Evolutionary conservation across 2,113 vertebrate genomes (phyloP).

Genomic region (Ophthalmolycus amberensis): DNA sequence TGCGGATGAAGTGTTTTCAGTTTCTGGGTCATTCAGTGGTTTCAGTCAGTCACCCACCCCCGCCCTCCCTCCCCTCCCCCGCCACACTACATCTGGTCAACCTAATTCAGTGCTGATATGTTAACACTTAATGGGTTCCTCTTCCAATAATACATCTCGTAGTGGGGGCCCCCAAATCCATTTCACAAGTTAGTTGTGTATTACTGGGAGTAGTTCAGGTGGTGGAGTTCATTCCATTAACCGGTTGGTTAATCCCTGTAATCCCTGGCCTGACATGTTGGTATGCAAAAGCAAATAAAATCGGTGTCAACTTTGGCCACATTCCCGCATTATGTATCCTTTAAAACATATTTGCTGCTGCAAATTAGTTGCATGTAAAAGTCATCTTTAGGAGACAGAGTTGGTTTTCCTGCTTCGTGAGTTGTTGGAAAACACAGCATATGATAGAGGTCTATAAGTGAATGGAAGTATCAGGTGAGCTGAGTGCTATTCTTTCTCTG

Average conservation of each 20-base stretch:
- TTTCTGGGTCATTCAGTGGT: slow-evolving; percentile 17
- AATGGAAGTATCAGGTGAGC: not conserved
- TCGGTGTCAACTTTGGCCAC: not conserved
- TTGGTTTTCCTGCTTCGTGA: not conserved
- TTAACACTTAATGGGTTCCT: not conserved
- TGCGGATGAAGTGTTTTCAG: not conserved
- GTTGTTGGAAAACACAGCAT: not conserved
- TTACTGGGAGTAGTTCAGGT: not conserved
- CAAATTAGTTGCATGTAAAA: not conserved
- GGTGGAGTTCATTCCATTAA: not conserved
- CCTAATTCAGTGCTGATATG: not conserved
- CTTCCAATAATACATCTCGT: not conserved
- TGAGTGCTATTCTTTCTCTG: not conserved
- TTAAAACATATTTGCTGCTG: not conserved
- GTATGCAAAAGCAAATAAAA: not conserved
- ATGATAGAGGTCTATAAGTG: not conserved
- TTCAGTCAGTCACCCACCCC: not conserved
- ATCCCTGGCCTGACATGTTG: not conserved
- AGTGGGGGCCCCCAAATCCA: not conserved
- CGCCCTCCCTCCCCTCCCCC: too few species aligned
- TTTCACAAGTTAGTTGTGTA: not conserved
- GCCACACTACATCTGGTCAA: not conserved
- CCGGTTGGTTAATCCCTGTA: not conserved
- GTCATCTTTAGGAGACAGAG: not conserved
- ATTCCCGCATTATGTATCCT: not conserved